A percentile compares a stretch with the other conserved stretches of the same genome.
Evolutionary conservation across 2,113 vertebrate species (phyloP).

Genomic region (Melanocharis versteri): DNA sequence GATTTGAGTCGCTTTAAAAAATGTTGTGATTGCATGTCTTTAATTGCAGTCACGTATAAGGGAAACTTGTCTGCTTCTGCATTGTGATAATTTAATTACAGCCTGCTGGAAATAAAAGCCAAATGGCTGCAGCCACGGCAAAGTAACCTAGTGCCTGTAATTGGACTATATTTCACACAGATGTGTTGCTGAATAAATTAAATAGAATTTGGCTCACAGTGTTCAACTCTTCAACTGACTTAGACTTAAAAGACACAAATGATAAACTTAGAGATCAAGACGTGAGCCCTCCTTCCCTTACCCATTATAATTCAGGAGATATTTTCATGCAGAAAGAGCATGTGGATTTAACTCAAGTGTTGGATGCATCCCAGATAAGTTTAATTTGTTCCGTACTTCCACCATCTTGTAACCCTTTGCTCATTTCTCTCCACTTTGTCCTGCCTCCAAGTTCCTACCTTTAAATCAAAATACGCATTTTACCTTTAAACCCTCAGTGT

Average conservation of each 20-base stretch:
- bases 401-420: neutral
- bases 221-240: neutral
- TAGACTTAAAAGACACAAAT: neutral
- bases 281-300: neutral
- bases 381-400: neutral
- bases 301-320: neutral
- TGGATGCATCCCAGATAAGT: neutral
- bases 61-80: conserved; percentile 31
- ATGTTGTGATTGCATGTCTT: conserved; percentile 43
- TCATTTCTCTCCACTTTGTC: neutral
- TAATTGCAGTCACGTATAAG: conserved; percentile 52
- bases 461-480: neutral
- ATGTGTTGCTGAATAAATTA: conserved; percentile 52
- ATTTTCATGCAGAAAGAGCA: neutral
- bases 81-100: conserved; percentile 59
- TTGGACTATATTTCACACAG: conserved; percentile 54
- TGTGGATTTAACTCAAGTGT: neutral
- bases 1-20: conserved; percentile 55
- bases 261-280: neutral
- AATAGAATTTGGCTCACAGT: neutral
- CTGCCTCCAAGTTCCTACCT: neutral
- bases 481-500: neutral
- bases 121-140: conserved; percentile 37
- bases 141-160: conserved; percentile 56
- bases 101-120: conserved; percentile 52